These are phyloP conservation scores for Polypedilum pembai DNA, from an alignment of 1,140 invertebrate genomes.

Conservation along the genomic window DNA sequence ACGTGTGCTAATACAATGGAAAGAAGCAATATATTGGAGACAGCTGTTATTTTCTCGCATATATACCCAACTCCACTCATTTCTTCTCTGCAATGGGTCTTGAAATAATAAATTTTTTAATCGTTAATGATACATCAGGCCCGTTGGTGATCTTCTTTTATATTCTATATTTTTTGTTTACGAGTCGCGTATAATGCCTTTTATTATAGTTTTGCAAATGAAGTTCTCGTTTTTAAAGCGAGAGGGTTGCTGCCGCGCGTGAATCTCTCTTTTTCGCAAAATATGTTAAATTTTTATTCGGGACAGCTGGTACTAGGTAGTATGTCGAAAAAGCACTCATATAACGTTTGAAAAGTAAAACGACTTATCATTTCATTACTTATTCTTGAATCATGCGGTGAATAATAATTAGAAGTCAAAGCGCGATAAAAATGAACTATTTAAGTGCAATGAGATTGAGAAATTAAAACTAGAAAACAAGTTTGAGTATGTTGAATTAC, in stretches of 20 bases:
- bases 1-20: slow-evolving; percentile 1
- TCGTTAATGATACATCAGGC: slow-evolving; percentile 16
- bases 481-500: background rate
- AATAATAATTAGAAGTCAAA: background rate
- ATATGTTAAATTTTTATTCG: background rate
- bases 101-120: slow-evolving; percentile 20
- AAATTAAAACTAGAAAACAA: background rate
- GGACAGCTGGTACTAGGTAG: background rate
- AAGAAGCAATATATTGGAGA: background rate
- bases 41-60: background rate
- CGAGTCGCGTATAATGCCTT: background rate
- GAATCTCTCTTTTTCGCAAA: slow-evolving; percentile 9
- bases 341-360: background rate
- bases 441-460: background rate
- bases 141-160: slow-evolving; percentile 10
- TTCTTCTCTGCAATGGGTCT: background rate
- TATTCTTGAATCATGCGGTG: background rate
- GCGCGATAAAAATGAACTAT: background rate
- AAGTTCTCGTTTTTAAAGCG: background rate
- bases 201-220: slow-evolving; percentile 4
- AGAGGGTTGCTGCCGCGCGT: background rate
- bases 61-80: background rate
- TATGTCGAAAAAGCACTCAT: too few relatives aligned
- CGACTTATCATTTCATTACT: background rate
- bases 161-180: background rate